Evolutionary conservation across 2,797 vertebrate genomes (phyloP), one percentile per base, ranked within the genome.

Genomic region (Dendrocincla tyrannina): DNA sequence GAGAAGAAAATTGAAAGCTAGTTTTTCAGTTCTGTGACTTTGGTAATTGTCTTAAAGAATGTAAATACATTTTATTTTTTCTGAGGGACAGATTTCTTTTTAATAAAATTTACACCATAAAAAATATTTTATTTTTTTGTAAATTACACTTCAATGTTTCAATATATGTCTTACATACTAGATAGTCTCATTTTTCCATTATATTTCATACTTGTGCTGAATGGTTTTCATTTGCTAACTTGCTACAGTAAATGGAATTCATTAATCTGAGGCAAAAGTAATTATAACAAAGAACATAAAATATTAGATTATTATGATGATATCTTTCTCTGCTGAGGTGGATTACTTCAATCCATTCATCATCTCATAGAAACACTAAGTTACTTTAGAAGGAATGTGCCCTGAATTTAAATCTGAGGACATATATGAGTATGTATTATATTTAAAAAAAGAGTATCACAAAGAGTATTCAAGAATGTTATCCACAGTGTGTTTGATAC

Each of bases 241-340:
- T 97, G 64, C 80, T 95, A 80, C 91, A 92, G 91, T 91, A 97
- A 97, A 94, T 95, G 73, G 44, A 97, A 95, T 96, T 94, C 86
- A 96, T 96, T 97, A 97, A 96, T 96, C 83, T 96, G 77, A 93
- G 47, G 76, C 42, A 95, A 96, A 97, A 90, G 82, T 95, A 96
- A 97, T 97, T 97, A 97, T 95, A 95, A 94, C 64, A 90, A 95
- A 91, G 94, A 96, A 93, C 80, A 94, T 94, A 95, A 97, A 95
- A 94, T 92, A 96, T 95, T 80, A 93, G 83, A 96, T 97, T 95
- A 97, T 92, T 95, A 97, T 90, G 85, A 93, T 95, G 87, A 62
- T 85, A 83, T 93, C 92, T 91, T 96, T 96, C 93, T 95, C 83
- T 97, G 79, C 94, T 17, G 1, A 93, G 67, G 93, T 94, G 52